phyloP scores from a whole-genome alignment of 2,888 invertebrate genomes.

The Thecophora atra region DNA sequence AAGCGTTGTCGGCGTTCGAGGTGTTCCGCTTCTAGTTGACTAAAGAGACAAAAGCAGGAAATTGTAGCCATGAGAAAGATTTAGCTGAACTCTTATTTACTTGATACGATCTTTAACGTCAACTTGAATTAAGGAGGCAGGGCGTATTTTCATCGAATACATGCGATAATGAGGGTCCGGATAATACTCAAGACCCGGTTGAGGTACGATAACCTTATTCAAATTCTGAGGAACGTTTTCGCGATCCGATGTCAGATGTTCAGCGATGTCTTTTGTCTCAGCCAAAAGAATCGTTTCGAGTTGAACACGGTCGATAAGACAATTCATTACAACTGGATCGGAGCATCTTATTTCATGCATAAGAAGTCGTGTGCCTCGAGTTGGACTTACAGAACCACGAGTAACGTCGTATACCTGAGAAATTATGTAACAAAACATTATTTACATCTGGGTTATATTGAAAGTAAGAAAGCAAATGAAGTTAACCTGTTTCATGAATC shows the following conservation, averaged over 20 bases:
- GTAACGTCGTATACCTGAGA: constrained; percentile 67
- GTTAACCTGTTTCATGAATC: constrained; percentile 68
- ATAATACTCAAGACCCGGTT: constrained; percentile 72
- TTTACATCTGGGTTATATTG: not conserved
- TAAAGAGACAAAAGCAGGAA: constrained; percentile 17
- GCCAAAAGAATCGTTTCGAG: constrained; percentile 83
- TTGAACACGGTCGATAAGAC: constrained; percentile 79
- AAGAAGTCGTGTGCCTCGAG: constrained; percentile 63
- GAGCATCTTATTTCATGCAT: constrained; percentile 77
- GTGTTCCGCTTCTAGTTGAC: constrained; percentile 46
- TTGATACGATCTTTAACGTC: constrained; percentile 72
- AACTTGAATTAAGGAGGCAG: constrained; percentile 73
- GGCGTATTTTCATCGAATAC: constrained; percentile 72
- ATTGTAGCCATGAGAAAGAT: not conserved
- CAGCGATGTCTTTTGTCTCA: constrained; percentile 71
- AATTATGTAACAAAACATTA: not conserved
- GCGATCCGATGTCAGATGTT: constrained; percentile 73
- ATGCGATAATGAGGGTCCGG: constrained; percentile 82
- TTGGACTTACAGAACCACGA: constrained; percentile 52
- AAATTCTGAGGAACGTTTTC: constrained; percentile 77
- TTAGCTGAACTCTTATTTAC: constrained; percentile 39
- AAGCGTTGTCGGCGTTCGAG: constrained; percentile 35
- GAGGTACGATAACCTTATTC: constrained; percentile 73
- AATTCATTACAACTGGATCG: constrained; percentile 84
- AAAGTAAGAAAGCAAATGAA: not conserved